These are phyloP conservation scores for Microcaecilia unicolor DNA, from an alignment of 2,797 vertebrate species.

Conservation along the genomic window DNA sequence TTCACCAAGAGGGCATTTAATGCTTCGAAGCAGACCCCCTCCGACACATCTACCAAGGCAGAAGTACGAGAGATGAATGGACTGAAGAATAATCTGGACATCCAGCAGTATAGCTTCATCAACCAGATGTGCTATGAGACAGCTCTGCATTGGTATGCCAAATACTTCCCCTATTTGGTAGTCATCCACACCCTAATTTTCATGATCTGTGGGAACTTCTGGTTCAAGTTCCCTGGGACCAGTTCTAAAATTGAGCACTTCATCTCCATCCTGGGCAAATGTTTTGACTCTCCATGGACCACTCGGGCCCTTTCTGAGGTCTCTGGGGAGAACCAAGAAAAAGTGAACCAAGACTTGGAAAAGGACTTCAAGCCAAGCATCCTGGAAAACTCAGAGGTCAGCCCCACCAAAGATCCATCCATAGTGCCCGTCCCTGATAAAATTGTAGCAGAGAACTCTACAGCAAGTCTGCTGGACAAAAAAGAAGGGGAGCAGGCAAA, in stretches of 20 bases:
- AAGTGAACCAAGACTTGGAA: constrained; percentile 26
- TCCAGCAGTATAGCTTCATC: constrained; percentile 81
- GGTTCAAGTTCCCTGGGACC: constrained; percentile 88
- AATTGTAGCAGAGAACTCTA: constrained; percentile 48
- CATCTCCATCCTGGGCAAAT: constrained; percentile 76
- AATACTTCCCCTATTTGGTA: constrained; percentile 85
- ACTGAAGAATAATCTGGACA: constrained; percentile 73
- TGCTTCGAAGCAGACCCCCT: constrained; percentile 37
- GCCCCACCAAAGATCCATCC: constrained; percentile 24
- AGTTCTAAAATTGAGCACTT: constrained; percentile 89
- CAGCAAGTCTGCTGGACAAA: constrained; percentile 66
- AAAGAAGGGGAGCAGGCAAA: constrained; percentile 88
- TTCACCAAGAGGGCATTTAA: constrained; percentile 32
- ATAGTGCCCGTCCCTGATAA: constrained; percentile 59
- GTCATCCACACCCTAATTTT: constrained; percentile 83
- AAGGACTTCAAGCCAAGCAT: constrained; percentile 26
- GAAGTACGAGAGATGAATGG: constrained; percentile 50
- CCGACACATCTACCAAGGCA: not conserved
- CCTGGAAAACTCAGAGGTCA: constrained; percentile 27
- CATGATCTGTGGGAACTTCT: constrained; percentile 84
- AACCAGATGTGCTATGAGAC: constrained; percentile 84
- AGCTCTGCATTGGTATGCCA: constrained; percentile 82
- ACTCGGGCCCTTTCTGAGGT: constrained; percentile 82
- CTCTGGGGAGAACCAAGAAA: constrained; percentile 70
- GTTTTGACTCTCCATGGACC: constrained; percentile 88